Evolutionary conservation across 2,888 invertebrate genomes (phyloP).

Genomic region (Sicus ferrugineus): DNA sequence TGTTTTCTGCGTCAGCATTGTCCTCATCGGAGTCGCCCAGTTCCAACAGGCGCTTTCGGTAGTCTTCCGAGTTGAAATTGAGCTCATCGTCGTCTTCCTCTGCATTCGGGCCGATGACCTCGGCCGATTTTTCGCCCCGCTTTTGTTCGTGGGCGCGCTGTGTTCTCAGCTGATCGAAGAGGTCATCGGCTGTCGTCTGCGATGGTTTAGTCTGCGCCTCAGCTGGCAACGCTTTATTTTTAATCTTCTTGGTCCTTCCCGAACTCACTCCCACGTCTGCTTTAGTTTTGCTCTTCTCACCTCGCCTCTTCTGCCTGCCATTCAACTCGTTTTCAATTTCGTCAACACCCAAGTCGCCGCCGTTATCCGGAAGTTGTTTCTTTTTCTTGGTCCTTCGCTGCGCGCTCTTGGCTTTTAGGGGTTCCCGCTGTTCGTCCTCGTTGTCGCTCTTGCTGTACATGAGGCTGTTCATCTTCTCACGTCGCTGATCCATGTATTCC

Average conservation of each 20-base stretch:
- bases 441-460: constrained; percentile 63
- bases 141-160: constrained; percentile 53
- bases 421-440: constrained; percentile 53
- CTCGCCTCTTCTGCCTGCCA: constrained; percentile 49
- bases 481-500: constrained; percentile 51
- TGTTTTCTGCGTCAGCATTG: constrained; percentile 39
- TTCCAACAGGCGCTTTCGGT: constrained; percentile 59
- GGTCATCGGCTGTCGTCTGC: constrained; percentile 42
- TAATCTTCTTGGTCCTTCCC: constrained; percentile 6
- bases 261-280: no score
- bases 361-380: constrained; percentile 23
- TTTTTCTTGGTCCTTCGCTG: constrained; percentile 38
- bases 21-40: constrained; percentile 51
- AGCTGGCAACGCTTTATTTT: constrained; percentile 37
- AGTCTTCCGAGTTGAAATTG: constrained; percentile 62
- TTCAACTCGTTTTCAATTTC: constrained; percentile 57
- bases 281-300: constrained; percentile 42
- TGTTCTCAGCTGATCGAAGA: constrained; percentile 56
- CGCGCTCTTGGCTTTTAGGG: constrained; percentile 38
- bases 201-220: constrained; percentile 29
- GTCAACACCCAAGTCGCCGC: constrained; percentile 42
- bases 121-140: constrained; percentile 47
- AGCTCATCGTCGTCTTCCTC: constrained; percentile 48
- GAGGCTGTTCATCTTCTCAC: constrained; percentile 56
- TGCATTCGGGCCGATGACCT: constrained; percentile 9